phyloP scores from a whole-genome alignment of 1,140 invertebrate genomes.

The Bombyx mandarina region DNA sequence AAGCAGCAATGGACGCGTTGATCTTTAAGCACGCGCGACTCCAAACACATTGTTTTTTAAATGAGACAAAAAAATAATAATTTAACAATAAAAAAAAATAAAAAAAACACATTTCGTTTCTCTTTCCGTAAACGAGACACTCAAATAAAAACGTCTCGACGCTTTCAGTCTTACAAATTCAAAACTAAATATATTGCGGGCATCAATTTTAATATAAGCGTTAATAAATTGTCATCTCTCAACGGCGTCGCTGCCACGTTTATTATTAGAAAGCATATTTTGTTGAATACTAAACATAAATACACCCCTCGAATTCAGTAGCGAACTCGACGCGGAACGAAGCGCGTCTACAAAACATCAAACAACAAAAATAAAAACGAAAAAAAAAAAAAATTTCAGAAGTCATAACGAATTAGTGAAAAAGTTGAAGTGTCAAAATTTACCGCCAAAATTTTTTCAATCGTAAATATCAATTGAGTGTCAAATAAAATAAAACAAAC shows the following conservation, averaged over 20 bases:
- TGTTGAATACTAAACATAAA: slow-evolving; percentile 52
- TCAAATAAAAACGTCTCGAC: slow-evolving; percentile 43
- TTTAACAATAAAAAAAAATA: no score
- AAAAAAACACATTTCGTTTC: slow-evolving; percentile 22
- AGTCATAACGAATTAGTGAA: no score
- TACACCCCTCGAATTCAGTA: slow-evolving; percentile 54
- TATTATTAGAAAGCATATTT: slow-evolving; percentile 68
- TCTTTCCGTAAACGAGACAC: slow-evolving; percentile 36
- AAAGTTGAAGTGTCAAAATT: no score
- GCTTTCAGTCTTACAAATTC: slow-evolving; percentile 62
- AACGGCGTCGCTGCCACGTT: slow-evolving; percentile 48
- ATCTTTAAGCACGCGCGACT: no score
- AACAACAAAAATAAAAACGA: slow-evolving; percentile 34
- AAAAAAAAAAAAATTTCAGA: not conserved
- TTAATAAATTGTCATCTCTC: slow-evolving; percentile 68
- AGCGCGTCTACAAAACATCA: slow-evolving; percentile 26
- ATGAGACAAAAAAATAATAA: no score
- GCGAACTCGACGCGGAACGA: slow-evolving; percentile 43
- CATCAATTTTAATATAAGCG: slow-evolving; percentile 69
- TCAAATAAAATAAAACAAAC: no score
- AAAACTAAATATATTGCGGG: slow-evolving; percentile 58
- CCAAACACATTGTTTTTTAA: no score
- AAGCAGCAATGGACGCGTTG: no score
- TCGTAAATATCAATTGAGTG: no score
- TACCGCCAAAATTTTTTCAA: no score